Evolutionary conservation across 2,888 invertebrate species (phyloP), one percentile per base, ranked within the genome.

Genomic region (Tenthredo mesomela): DNA sequence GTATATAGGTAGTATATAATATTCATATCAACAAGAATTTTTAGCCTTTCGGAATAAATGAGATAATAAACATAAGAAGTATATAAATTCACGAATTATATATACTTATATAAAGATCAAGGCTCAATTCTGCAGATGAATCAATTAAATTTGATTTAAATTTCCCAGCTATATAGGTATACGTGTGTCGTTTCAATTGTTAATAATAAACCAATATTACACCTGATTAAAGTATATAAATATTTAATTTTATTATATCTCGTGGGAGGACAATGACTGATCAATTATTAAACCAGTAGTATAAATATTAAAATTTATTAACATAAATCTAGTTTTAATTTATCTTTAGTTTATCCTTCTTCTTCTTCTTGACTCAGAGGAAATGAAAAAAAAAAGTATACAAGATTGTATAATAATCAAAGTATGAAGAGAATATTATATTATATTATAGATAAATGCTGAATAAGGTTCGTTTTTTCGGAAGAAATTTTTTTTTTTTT

Each of bases 81-180:
- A 67, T 61, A 61, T 61, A 12, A 21, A 61, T 25, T 10, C 10
- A 61, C 12, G 61, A 25, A 61, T 12, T 2, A 33, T 33, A 33
- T 67, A 5, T 18, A 29, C 21, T 61, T 61, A 10, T 29, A 33
- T 15, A 29, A 18, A 33, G 25, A 67, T 33, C 67, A 18, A 67
- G 67, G 67, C 67, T 33, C 10, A 18, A 15, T 18, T 33, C 54
- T 54, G 54, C 54, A 54, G 67, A 67, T 67, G 67, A 67, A 67
- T 67, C 67, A 67, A 67, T 67, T 67, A 67, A 67, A 29, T 67
- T 67, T 67, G 67, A 67, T 67, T 67, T 33, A 67, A 67, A 67
- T 67, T 33, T 67, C 18, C 25, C 25, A 7, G 5, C 21, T 10
- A 58, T 58, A 25, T 33, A 33, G 3, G 33, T 33, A 33, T 25